Evolutionary conservation across 2,113 vertebrate species (phyloP), one percentile per base, ranked within the genome.

Genomic region (Alosa alosa): DNA sequence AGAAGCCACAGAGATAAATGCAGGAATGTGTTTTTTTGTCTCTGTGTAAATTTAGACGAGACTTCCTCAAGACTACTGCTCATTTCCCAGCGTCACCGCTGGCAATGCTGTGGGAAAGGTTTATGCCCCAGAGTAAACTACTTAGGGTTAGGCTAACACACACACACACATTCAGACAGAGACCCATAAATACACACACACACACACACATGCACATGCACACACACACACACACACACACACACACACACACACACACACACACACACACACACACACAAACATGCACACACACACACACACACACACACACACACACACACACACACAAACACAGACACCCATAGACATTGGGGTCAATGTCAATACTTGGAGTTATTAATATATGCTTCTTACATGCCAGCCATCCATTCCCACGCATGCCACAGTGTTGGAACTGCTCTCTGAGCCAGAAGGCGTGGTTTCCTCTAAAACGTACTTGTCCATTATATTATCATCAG

Each of bases 11-110:
- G 72, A 78, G 72, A 78, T 78, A 78, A 31, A 78, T 39, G 36
- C 72, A 78, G 72, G 72, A 78, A 78, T 78, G 72, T 78, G 25
- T 84, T 25, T 84, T 82, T 86, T 47, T 11, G 25, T 57, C 20
- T 81, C 41, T 81, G 50, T 72, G 68, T 89, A 86, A 89, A 86
- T 92, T 89, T 90, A 90, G 84, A 84, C 31, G 22, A 86, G 84
- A 86, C 84, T 84, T 89, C 86, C 88, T 87, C 85, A 57, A 78
- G 88, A 84, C 39, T 31, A 81, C 81, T 75, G 78, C 36, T n/a
- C 6, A 44, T 88, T 90, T 91, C 87, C 88, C 88, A 88, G 47
- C 88, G 57, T 81, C 82, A 25, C 60, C 87, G 87, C 41, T 52
- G 46, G 46, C 46, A 39, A 52, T 44, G 72, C 81, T 88, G 87